phyloP scores from a whole-genome alignment of 1,140 invertebrate genomes.

The Tyrophagus putrescentiae region DNA sequence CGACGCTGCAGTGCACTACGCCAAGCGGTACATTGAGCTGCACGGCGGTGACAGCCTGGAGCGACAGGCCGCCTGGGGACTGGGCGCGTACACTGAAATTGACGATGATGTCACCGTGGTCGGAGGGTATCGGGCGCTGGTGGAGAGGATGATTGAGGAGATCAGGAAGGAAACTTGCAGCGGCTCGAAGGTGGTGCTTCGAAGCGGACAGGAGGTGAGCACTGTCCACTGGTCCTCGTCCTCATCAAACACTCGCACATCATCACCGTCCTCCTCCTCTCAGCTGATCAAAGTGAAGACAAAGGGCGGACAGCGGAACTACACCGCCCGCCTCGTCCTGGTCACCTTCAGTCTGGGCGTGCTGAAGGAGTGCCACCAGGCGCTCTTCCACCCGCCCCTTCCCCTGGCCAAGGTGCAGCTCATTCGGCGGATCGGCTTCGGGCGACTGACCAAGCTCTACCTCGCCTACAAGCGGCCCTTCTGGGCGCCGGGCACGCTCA shows the following conservation, averaged over 20 bases:
- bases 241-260: conserved; percentile 34
- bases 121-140: neutral
- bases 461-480: conserved; percentile 46
- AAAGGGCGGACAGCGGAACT: neutral
- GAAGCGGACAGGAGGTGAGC: conserved; percentile 33
- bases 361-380: conserved; percentile 41
- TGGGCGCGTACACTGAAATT: neutral
- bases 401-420: conserved; percentile 35
- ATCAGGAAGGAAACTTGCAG: conserved; percentile 34
- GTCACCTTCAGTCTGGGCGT: conserved; percentile 50
- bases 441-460: conserved; percentile 55
- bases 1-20: neutral
- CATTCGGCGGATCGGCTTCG: conserved; percentile 45
- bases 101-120: neutral
- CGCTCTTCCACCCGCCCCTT: conserved; percentile 42
- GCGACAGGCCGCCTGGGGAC: neutral
- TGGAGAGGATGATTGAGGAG: neutral
- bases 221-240: conserved; percentile 35
- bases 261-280: neutral
- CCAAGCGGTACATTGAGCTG: neutral
- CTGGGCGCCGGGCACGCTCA: conserved; percentile 36
- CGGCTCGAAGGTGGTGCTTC: conserved; percentile 36
- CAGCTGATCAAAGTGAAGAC: neutral
- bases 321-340: conserved; percentile 41
- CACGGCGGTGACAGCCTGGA: neutral